Evolutionary conservation across 2,797 vertebrate genomes (phyloP).

Genomic region (Gallirallus australis): DNA sequence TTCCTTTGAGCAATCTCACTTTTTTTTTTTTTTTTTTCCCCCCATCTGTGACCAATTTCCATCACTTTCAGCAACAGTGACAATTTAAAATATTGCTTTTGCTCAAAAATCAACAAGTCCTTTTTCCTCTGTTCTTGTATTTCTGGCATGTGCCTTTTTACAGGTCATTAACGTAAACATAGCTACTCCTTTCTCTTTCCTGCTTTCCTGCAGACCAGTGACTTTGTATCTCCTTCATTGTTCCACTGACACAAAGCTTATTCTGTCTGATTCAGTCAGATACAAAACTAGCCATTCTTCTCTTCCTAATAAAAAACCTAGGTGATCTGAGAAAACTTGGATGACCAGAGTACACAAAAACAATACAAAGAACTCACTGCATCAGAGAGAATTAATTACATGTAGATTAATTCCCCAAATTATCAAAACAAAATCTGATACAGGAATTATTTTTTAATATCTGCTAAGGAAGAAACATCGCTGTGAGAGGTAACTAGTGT

Average conservation of each 20-base stretch:
- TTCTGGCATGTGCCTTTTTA: background rate
- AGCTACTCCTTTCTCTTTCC: background rate
- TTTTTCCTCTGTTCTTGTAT: background rate
- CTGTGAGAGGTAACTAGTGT: background rate
- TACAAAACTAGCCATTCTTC: background rate
- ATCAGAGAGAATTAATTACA: background rate
- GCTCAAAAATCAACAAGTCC: background rate
- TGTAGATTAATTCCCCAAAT: background rate
- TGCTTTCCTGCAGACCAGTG: background rate
- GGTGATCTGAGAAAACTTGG: background rate
- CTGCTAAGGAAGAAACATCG: background rate
- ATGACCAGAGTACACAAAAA: background rate
- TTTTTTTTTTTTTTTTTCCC: background rate
- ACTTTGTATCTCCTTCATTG: background rate
- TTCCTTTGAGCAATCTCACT: rapidly evolving
- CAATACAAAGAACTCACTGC: background rate
- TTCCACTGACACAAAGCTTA: background rate
- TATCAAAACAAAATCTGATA: background rate
- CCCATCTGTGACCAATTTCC: background rate
- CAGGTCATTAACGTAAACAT: background rate
- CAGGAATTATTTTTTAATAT: background rate
- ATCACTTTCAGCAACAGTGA: background rate
- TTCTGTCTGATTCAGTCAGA: background rate
- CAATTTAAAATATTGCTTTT: background rate
- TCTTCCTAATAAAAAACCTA: background rate